Evolutionary conservation across 1,140 invertebrate species (phyloP).

Genomic region (Epicauta chinensis): DNA sequence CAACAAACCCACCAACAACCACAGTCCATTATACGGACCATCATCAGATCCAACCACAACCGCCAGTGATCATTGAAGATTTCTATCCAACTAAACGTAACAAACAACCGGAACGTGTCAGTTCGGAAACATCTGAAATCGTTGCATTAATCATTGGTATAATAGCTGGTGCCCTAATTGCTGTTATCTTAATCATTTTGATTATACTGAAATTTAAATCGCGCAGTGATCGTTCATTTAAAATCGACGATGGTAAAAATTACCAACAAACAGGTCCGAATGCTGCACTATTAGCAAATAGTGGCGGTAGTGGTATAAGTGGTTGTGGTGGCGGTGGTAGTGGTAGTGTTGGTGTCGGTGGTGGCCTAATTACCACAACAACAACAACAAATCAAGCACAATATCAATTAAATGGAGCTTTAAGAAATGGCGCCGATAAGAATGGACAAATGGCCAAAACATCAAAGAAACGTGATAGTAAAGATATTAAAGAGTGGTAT

Average conservation of each 20-base stretch:
- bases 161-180: constrained; percentile 84
- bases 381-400: constrained; percentile 37
- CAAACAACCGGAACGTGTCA: constrained; percentile 56
- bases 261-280: constrained; percentile 60
- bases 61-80: constrained; percentile 7
- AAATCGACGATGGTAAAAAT: constrained; percentile 80
- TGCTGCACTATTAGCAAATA: constrained; percentile 62
- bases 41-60: neutral
- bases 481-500: constrained; percentile 93
- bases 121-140: constrained; percentile 64
- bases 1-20: constrained; percentile 24
- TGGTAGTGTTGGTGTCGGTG: too few species aligned
- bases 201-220: constrained; percentile 84
- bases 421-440: constrained; percentile 37
- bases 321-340: constrained; percentile 19
- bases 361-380: too few species aligned
- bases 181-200: constrained; percentile 83
- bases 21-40: constrained; percentile 8
- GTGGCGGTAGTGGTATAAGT: constrained; percentile 44
- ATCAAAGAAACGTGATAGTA: constrained; percentile 64
- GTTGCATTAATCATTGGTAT: constrained; percentile 79
- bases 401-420: constrained; percentile 41
- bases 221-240: constrained; percentile 79
- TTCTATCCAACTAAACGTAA: constrained; percentile 25
- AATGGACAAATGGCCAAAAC: constrained; percentile 42